phyloP scores from a whole-genome alignment of 2,888 invertebrate genomes.

The Sphaerophoria taeniata region DNA sequence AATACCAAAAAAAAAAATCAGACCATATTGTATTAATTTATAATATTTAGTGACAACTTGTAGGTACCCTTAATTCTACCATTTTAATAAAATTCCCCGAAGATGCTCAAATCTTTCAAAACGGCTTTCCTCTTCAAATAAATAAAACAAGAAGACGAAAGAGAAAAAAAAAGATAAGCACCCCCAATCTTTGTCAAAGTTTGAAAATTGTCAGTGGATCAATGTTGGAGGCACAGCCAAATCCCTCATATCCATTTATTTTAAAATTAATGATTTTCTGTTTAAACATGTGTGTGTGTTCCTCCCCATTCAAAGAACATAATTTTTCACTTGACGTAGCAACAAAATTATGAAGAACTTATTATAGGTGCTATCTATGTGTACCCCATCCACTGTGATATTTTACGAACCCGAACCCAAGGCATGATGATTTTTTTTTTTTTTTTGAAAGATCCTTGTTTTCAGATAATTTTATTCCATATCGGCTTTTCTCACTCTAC shows the following conservation, averaged over 20 bases:
- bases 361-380: background rate
- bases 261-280: conserved; percentile 38
- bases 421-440: too few species aligned
- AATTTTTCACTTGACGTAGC: conserved; percentile 58
- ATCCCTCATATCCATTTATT: conserved; percentile 29
- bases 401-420: too few species aligned
- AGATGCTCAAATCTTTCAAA: background rate
- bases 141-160: too few species aligned
- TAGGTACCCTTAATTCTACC: too few species aligned
- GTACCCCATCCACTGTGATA: background rate
- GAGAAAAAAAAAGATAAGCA: background rate
- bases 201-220: background rate
- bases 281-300: background rate
- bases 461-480: conserved; percentile 17
- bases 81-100: background rate
- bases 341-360: conserved; percentile 51
- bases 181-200: background rate
- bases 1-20: too few species aligned
- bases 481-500: background rate
- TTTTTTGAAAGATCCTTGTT: conserved; percentile 17
- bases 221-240: conserved; percentile 6
- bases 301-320: conserved; percentile 30
- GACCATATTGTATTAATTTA: too few species aligned
- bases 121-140: background rate
- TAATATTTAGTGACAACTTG: too few species aligned